Base-by-base conservation (phyloP, 2,888 invertebrate species). In the Boloria selene region DNA sequence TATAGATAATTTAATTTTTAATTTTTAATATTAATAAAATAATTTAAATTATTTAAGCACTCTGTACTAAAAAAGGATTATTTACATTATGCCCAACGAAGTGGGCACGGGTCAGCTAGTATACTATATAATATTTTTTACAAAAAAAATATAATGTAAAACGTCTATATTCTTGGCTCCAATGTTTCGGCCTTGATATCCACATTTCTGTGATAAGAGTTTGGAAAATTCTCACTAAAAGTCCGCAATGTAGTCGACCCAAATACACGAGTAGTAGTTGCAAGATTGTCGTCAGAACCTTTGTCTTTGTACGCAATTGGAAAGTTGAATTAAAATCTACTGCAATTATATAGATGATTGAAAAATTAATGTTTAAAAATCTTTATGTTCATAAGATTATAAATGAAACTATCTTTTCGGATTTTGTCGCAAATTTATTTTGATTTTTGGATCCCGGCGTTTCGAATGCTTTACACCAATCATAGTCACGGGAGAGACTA, bases 231-330 rank as follows among this genome's bases (percentile, higher is more conserved):
- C 44, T 44, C 45, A 31, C 52, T 64, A 47, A 64, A 52, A 58
- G 49, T 52, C 64, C 52, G 18, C 58, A 52, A 31, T 31, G 45
- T 14, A 52, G 64, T 58, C 58, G 64, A 64, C 64, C 64, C 45
- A 64, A 64, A 64, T 64, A 64, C 45, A 51, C 52, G 64, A 18
- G 17, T 22, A 42, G 61, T 18, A 58, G 51, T 50, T 58, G 51
- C 64, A 58, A 64, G 51, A 55, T 52, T 52, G 64, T 64, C 58
- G 52, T 51, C 45, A 31, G 42, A 64, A 58, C 52, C 58, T 64
- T 64, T 64, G 64, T 64, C 51, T 58, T 52, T 58, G 56, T 58
- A 17, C 26, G 31, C 38, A 2, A 45, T 51, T 38, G 44, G 56
- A 58, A 47, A 42, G 31, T 14, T 52, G 52, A 64, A 58, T 58